These are phyloP conservation scores for Chaitophorus viminalis DNA, from an alignment of 2,888 invertebrate genomes.

Conservation along the genomic window DNA sequence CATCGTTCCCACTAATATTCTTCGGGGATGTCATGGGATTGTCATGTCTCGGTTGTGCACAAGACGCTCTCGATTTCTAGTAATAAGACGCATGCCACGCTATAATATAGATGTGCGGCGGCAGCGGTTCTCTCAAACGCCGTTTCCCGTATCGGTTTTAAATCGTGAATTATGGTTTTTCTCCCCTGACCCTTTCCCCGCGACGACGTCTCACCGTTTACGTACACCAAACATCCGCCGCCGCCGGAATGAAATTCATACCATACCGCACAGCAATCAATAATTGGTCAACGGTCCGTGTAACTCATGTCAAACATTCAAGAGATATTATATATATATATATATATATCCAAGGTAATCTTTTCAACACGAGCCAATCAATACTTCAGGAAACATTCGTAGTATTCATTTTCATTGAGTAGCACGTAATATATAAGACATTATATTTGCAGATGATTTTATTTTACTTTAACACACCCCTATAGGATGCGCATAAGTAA, in stretches of 20 bases:
- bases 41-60: not conserved
- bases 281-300: constrained; percentile 44
- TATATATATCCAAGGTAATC: not conserved
- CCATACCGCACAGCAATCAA: not conserved
- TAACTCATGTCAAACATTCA: constrained; percentile 38
- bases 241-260: constrained; percentile 21
- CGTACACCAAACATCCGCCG: not conserved
- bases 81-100: not conserved
- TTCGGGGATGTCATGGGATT: not conserved
- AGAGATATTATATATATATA: not conserved
- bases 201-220: too few species aligned
- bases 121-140: not conserved
- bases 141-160: constrained; percentile 16
- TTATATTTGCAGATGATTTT: too few species aligned
- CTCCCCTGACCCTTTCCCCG: not conserved
- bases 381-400: too few species aligned
- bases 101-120: not conserved
- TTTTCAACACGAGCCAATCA: not conserved
- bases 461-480: too few species aligned
- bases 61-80: constrained; percentile 5
- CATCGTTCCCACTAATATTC: not conserved
- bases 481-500: too few species aligned
- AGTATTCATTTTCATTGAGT: too few species aligned
- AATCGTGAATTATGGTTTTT: constrained; percentile 39
- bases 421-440: too few species aligned